These are phyloP conservation scores for Eospalax fontanierii DNA, from an alignment of 2,797 vertebrate species.

Conservation along the genomic window DNA sequence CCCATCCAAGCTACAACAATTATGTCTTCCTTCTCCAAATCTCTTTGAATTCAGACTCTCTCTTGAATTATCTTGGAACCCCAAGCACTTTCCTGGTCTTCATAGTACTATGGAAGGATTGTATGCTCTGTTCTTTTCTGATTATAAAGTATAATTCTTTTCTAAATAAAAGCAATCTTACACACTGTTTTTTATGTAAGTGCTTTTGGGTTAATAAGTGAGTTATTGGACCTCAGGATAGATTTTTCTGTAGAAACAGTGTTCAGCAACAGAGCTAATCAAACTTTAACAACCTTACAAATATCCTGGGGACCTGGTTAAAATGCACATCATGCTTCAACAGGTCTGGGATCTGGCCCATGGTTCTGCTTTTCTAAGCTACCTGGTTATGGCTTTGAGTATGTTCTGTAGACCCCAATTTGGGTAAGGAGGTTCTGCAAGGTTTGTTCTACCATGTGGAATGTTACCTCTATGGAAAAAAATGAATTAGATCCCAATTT, in stretches of 20 bases:
- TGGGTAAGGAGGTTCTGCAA: accelerated
- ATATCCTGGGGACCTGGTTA: constrained; percentile 4
- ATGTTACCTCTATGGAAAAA: not conserved
- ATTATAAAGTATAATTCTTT: not conserved
- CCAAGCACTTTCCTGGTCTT: not conserved
- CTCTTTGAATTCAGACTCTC: not conserved
- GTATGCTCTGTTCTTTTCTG: not conserved
- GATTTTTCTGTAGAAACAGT: constrained; percentile 49
- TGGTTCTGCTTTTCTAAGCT: not conserved
- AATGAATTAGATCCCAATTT: not conserved
- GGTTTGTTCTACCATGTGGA: accelerated
- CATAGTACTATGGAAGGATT: not conserved
- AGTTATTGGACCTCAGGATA: constrained; percentile 40
- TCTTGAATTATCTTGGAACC: too few relatives aligned
- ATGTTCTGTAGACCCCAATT: accelerated
- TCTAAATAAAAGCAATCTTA: not conserved
- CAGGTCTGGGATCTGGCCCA: not conserved
- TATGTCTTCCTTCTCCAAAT: not conserved
- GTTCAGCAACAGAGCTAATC: constrained; percentile 38
- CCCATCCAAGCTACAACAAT: accelerated
- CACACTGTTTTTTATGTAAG: not conserved
- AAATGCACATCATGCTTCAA: not conserved
- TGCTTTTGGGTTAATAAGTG: constrained; percentile 59
- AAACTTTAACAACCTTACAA: not conserved
- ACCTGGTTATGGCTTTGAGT: not conserved